Evolutionary conservation across 2,888 invertebrate species (phyloP).

Genomic region (Yponomeuta malinellus): DNA sequence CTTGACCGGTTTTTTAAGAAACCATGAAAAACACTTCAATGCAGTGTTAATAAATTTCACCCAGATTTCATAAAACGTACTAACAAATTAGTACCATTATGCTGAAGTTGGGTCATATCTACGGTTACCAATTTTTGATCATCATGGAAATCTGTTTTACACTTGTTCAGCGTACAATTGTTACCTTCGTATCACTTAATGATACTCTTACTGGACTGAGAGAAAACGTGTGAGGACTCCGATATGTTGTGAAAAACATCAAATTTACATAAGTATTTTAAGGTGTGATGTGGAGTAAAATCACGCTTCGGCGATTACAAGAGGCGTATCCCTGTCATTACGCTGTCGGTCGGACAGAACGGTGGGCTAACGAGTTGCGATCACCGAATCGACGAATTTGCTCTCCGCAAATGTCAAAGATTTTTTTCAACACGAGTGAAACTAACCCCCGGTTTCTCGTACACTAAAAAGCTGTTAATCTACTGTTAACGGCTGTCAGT

Average conservation of each 20-base stretch:
- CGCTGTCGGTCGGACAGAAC: conserved; percentile 35
- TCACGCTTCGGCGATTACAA: conserved; percentile 53
- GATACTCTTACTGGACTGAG: conserved; percentile 51
- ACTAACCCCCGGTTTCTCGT: neutral
- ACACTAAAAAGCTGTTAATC: too few relatives aligned
- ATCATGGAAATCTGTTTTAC: conserved; percentile 37
- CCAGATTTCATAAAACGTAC: neutral
- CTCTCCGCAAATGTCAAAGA: conserved; percentile 7
- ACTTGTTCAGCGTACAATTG: conserved; percentile 53
- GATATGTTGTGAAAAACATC: conserved; percentile 53
- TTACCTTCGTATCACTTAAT: conserved; percentile 49
- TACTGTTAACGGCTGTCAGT: too few relatives aligned
- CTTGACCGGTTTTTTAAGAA: too few relatives aligned
- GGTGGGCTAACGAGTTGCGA: conserved; percentile 46
- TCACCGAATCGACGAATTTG: conserved; percentile 24
- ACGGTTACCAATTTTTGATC: conserved; percentile 6
- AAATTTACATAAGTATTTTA: conserved; percentile 53
- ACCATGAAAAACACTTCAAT: too few relatives aligned
- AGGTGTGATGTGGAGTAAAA: conserved; percentile 65
- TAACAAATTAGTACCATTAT: neutral
- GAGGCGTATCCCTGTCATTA: conserved; percentile 64
- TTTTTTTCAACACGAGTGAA: conserved; percentile 1
- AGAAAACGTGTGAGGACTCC: conserved; percentile 49
- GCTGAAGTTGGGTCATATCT: neutral
- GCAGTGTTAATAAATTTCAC: neutral